phyloP scores from a whole-genome alignment of 2,888 invertebrate genomes.

The Pseudococcus viburni region DNA sequence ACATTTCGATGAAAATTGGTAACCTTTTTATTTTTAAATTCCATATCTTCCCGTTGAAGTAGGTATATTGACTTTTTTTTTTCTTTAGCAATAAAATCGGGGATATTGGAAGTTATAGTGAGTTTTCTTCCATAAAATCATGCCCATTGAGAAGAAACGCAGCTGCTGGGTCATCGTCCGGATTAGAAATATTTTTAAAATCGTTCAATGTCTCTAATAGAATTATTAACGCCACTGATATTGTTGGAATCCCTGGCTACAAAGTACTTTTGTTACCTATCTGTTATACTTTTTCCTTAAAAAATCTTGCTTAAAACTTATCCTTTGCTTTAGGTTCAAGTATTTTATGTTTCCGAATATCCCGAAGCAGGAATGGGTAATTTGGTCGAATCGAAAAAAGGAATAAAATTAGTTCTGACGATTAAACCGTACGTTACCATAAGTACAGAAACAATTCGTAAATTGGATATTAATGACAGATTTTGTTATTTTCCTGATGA shows the following conservation, averaged over 20 bases:
- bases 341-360: slow-evolving; percentile 69
- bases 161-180: slow-evolving; percentile 69
- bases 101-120: slow-evolving; percentile 55
- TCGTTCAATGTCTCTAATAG: slow-evolving; percentile 67
- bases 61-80: not conserved
- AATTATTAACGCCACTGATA: slow-evolving; percentile 67
- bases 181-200: slow-evolving; percentile 69
- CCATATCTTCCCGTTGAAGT: not conserved
- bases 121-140: slow-evolving; percentile 25
- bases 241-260: slow-evolving; percentile 68
- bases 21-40: not conserved
- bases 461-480: slow-evolving; percentile 68
- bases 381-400: slow-evolving; percentile 68
- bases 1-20: slow-evolving; percentile 68
- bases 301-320: too few species aligned
- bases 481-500: slow-evolving; percentile 70
- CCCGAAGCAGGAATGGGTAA: slow-evolving; percentile 69
- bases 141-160: slow-evolving; percentile 68
- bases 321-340: slow-evolving; percentile 68
- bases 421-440: slow-evolving; percentile 69
- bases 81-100: slow-evolving; percentile 55
- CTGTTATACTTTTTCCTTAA: not conserved
- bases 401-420: slow-evolving; percentile 68
- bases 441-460: slow-evolving; percentile 69
- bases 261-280: slow-evolving; percentile 66